Evolutionary conservation across 1,140 invertebrate genomes (phyloP).

Genomic region (Trachymyrmex septentrionalis): DNA sequence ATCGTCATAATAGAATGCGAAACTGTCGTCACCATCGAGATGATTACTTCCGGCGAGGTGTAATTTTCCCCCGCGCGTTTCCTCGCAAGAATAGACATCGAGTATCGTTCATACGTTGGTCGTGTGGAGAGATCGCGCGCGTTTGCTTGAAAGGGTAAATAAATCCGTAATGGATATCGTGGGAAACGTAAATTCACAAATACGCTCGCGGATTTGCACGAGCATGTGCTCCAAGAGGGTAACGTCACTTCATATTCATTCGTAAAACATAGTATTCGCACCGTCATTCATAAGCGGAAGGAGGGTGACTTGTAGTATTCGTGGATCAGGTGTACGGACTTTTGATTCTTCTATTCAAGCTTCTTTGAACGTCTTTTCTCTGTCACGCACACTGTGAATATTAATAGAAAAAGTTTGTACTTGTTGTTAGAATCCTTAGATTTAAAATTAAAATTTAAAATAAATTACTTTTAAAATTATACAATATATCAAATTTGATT

Average conservation of each 20-base stretch:
- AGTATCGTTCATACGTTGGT: not conserved
- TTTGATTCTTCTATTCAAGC: conserved; percentile 11
- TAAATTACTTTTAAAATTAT: not conserved
- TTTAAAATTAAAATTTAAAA: not conserved
- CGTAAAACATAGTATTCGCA: conserved; percentile 45
- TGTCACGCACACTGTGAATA: not conserved
- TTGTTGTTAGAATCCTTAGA: not conserved
- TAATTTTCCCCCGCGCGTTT: not conserved
- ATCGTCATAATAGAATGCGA: not conserved
- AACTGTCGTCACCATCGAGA: not conserved
- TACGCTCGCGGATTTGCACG: conserved; percentile 27
- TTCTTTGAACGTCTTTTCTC: not conserved
- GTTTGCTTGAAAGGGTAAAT: conserved; percentile 61
- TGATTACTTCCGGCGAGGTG: conserved; percentile 16
- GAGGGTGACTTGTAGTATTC: not conserved
- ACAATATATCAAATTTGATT: not conserved
- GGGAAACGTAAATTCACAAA: conserved; percentile 67
- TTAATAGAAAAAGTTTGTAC: not conserved
- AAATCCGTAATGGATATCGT: conserved; percentile 76
- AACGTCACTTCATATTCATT: conserved; percentile 55
- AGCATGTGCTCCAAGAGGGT: conserved; percentile 8
- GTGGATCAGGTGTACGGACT: not conserved
- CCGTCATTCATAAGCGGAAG: conserved; percentile 30
- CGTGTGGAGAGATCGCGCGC: not conserved
- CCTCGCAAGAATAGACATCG: conserved; percentile 10